A percentile compares a stretch with the other conserved stretches of the same genome.
Evolutionary conservation across 2,888 invertebrate species (phyloP).

Genomic region (Dynastes maya): DNA sequence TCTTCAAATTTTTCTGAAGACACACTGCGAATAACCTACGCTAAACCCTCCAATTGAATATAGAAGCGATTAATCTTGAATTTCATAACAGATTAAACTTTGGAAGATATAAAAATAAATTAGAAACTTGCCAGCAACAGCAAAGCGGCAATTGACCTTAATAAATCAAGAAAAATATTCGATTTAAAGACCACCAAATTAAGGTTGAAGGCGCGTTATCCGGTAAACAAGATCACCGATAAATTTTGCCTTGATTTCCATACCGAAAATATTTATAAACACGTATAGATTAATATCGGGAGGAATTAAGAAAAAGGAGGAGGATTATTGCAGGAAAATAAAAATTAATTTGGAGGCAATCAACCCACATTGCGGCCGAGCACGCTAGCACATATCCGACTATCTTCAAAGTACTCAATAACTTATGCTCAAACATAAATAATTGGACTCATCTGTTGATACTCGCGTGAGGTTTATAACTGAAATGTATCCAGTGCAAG

Average conservation of each 20-base stretch:
- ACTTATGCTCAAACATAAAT: slow-evolving; percentile 42
- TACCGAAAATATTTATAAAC: slow-evolving; percentile 8
- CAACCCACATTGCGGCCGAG: neutral
- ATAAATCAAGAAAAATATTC: slow-evolving; percentile 28
- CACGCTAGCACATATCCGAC: slow-evolving; percentile 5
- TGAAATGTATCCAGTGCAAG: slow-evolving; percentile 42
- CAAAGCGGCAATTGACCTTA: slow-evolving; percentile 15
- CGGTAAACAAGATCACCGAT: slow-evolving; percentile 13
- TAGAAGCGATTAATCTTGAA: slow-evolving; percentile 9
- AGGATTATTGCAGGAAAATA: slow-evolving; percentile 10
- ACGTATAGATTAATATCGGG: neutral
- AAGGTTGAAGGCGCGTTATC: slow-evolving; percentile 8
- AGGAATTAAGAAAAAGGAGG: neutral
- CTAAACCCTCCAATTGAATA: slow-evolving; percentile 4
- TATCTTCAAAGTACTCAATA: slow-evolving; percentile 34
- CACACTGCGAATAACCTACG: neutral
- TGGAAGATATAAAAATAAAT: slow-evolving; percentile 16
- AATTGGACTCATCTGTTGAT: slow-evolving; percentile 43
- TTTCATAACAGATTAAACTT: slow-evolving; percentile 16
- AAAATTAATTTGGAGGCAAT: slow-evolving; percentile 17
- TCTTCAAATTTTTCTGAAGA: neutral
- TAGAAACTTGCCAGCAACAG: slow-evolving; percentile 25
- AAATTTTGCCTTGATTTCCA: neutral
- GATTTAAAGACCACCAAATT: neutral
- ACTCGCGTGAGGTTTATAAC: slow-evolving; percentile 44